Evolutionary conservation across 2,888 invertebrate species (phyloP).

Genomic region (Habroteleia sp.): DNA sequence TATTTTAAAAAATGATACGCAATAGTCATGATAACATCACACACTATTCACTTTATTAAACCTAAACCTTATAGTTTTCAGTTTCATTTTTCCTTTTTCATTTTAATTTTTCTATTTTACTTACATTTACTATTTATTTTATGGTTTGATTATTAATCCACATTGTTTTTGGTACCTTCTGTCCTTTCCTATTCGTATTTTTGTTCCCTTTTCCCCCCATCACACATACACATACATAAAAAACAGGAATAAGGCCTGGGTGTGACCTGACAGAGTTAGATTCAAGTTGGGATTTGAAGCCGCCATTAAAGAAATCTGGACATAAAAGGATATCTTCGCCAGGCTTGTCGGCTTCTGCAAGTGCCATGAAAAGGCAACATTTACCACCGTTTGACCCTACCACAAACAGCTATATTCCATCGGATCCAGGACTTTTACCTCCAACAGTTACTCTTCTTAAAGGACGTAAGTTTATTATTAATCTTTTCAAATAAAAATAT

Average conservation of each 20-base stretch:
- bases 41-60: too few relatives aligned
- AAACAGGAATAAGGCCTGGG: constrained; percentile 88
- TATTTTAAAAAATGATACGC: too few relatives aligned
- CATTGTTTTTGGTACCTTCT: constrained; percentile 34
- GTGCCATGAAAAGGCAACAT: constrained; percentile 74
- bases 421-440: constrained; percentile 82
- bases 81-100: constrained; percentile 10
- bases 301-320: constrained; percentile 76
- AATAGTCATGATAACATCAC: too few relatives aligned
- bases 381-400: constrained; percentile 81
- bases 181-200: constrained; percentile 36
- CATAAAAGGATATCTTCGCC: constrained; percentile 75
- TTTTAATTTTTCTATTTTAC: constrained; percentile 47
- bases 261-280: constrained; percentile 92
- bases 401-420: constrained; percentile 83
- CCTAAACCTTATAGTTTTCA: neutral
- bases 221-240: constrained; percentile 75
- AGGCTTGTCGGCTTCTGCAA: constrained; percentile 69
- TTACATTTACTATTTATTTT: constrained; percentile 13
- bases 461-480: constrained; percentile 80
- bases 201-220: constrained; percentile 76
- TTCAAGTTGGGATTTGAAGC: constrained; percentile 83
- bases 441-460: constrained; percentile 83
- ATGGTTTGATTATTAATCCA: constrained; percentile 41
- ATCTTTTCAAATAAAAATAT: too few relatives aligned